phyloP scores from a whole-genome alignment of 2,888 invertebrate species.

The Ophion slaviceki region DNA sequence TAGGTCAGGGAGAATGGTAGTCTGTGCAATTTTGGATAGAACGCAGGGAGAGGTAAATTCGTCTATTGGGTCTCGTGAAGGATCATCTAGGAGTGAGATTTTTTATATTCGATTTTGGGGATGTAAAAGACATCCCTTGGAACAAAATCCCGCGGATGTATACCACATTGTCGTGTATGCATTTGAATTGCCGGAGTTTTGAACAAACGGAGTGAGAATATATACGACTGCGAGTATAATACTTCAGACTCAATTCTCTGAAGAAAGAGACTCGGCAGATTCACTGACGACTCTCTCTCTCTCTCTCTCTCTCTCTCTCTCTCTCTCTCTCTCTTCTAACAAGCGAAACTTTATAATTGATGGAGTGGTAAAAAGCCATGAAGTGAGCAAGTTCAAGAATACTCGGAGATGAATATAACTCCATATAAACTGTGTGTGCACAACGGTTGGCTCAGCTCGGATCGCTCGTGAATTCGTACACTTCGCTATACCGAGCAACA shows the following conservation, averaged over 20 bases:
- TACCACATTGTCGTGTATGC: conserved; percentile 8
- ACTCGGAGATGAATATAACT: conserved; percentile 72
- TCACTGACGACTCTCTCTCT: conserved; percentile 47
- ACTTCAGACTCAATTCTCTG: conserved; percentile 46
- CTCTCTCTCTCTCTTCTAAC: conserved; percentile 11
- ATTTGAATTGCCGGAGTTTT: conserved; percentile 24
- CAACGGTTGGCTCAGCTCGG: conserved; percentile 38
- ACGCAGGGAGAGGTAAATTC: no score
- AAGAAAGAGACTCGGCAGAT: conserved; percentile 42
- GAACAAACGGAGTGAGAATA: conserved; percentile 17
- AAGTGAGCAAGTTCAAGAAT: conserved; percentile 63
- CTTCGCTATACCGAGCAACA: conserved; percentile 16
- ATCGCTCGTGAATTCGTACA: conserved; percentile 63
- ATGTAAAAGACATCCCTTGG: not conserved
- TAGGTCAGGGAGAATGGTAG: no score
- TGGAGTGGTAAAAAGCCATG: conserved; percentile 77
- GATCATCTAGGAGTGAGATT: no score
- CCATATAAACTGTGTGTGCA: conserved; percentile 62
- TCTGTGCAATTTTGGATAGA: no score
- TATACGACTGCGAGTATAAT: conserved; percentile 38
- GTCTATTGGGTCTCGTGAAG: no score
- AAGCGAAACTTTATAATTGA: conserved; percentile 74
- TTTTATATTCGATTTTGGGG: not conserved
- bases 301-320: conserved; percentile 10
- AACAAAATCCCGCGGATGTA: not conserved